Evolutionary conservation across 2,888 invertebrate species (phyloP).

Genomic region (Andricus quercusramuli): DNA sequence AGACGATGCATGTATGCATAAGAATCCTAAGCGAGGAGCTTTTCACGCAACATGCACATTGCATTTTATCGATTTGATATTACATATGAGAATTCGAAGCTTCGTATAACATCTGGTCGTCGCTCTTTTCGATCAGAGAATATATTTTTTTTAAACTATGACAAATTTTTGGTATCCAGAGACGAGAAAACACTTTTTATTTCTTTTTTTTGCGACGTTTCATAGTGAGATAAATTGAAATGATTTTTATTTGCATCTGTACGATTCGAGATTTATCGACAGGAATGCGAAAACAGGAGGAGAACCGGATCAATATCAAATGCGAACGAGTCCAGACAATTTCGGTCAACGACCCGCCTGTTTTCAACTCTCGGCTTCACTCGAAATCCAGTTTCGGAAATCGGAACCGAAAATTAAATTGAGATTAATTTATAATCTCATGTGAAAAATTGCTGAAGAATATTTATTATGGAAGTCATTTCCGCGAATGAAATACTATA

Average conservation of each 20-base stretch:
- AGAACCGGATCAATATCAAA: constrained; percentile 39
- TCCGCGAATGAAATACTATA: too few relatives aligned
- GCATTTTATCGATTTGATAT: constrained; percentile 19
- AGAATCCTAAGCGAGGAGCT: constrained; percentile 1
- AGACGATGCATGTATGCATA: constrained; percentile 18
- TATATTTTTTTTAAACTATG: background rate
- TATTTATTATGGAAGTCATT: background rate
- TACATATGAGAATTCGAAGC: constrained; percentile 6
- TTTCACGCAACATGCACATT: constrained; percentile 30
- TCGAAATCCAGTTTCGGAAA: constrained; percentile 22
- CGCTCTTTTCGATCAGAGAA: background rate
- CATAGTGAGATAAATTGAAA: background rate
- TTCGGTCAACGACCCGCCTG: constrained; percentile 34
- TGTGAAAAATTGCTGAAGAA: background rate
- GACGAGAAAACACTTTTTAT: background rate
- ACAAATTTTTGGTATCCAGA: background rate
- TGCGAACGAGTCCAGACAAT: constrained; percentile 30
- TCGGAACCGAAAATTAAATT: constrained; percentile 24
- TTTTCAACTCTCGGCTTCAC: constrained; percentile 1
- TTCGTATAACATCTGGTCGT: constrained; percentile 15
- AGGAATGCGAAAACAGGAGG: constrained; percentile 30
- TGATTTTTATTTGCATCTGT: background rate
- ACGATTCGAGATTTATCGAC: constrained; percentile 17
- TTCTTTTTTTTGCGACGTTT: background rate
- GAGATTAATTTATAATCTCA: background rate